Evolutionary conservation across 2,113 vertebrate species (phyloP).

Genomic region (Halcyon senegalensis): DNA sequence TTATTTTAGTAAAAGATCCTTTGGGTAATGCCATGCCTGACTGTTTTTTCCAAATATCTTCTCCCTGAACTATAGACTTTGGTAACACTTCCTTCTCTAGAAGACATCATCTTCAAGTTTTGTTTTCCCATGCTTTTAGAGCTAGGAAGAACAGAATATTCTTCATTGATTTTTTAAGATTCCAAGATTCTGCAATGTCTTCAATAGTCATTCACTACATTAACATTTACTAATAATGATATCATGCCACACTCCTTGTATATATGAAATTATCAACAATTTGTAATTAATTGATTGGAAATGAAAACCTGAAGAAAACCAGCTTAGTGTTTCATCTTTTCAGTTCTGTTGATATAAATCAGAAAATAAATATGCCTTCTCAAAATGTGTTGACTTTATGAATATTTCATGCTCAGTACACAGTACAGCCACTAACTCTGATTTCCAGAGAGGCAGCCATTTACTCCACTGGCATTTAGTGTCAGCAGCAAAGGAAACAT

Average conservation of each 20-base stretch:
- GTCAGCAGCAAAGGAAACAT: slow-evolving; percentile 43
- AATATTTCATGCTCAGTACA: slow-evolving; percentile 43
- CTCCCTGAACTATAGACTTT: neutral
- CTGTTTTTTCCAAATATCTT: neutral
- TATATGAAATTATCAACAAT: neutral
- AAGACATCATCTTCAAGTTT: neutral
- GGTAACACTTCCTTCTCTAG: neutral
- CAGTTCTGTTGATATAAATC: neutral
- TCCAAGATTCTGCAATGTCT: neutral
- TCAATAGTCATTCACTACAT: neutral
- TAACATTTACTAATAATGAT: neutral
- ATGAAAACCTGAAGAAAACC: neutral
- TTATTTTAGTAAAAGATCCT: neutral
- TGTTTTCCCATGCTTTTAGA: neutral
- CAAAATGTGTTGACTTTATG: neutral
- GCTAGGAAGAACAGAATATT: neutral
- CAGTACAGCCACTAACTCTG: neutral
- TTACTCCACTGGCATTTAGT: slow-evolving; percentile 4
- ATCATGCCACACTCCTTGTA: neutral
- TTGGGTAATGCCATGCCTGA: neutral
- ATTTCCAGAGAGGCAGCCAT: neutral
- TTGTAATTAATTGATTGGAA: slow-evolving; percentile 11
- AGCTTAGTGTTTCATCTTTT: neutral
- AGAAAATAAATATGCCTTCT: slow-evolving; percentile 28
- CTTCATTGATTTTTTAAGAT: neutral